Evolutionary conservation across 2,888 invertebrate species (phyloP).

Genomic region (Nomada flava): DNA sequence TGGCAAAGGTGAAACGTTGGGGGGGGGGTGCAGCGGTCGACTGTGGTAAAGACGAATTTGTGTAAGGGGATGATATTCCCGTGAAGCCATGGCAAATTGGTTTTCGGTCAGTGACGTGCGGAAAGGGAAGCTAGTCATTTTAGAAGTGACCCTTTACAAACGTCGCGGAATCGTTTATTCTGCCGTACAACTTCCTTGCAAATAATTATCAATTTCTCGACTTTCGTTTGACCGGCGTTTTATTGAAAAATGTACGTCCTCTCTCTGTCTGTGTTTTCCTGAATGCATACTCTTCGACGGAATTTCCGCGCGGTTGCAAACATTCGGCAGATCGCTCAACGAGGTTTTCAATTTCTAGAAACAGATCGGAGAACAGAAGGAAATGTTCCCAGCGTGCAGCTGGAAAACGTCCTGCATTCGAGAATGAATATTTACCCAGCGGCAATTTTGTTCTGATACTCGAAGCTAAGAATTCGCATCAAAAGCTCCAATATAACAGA

Average conservation of each 20-base stretch:
- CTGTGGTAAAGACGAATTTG: neutral
- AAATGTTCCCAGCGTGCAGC: neutral
- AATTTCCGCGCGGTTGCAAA: constrained; percentile 10
- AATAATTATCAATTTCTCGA: no score
- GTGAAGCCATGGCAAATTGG: no score
- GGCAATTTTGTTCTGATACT: constrained; percentile 19
- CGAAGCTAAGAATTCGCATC: constrained; percentile 16
- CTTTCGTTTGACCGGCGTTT: no score
- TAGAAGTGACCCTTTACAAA: no score
- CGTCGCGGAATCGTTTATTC: no score
- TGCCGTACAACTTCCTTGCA: no score
- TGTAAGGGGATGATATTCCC: neutral
- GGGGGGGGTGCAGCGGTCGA: no score
- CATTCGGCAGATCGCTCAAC: constrained; percentile 1
- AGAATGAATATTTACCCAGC: constrained; percentile 31
- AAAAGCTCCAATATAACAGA: neutral
- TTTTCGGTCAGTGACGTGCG: no score
- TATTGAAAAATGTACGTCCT: no score
- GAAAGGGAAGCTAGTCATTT: no score
- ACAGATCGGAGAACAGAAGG: constrained; percentile 18
- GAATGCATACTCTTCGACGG: neutral
- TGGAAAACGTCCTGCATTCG: neutral
- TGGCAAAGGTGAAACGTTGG: neutral
- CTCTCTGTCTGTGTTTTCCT: no score
- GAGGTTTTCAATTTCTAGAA: constrained; percentile 16